Conservation (phyloP, 2,888 invertebrate species). For the Clepsis dumicolana region DNA sequence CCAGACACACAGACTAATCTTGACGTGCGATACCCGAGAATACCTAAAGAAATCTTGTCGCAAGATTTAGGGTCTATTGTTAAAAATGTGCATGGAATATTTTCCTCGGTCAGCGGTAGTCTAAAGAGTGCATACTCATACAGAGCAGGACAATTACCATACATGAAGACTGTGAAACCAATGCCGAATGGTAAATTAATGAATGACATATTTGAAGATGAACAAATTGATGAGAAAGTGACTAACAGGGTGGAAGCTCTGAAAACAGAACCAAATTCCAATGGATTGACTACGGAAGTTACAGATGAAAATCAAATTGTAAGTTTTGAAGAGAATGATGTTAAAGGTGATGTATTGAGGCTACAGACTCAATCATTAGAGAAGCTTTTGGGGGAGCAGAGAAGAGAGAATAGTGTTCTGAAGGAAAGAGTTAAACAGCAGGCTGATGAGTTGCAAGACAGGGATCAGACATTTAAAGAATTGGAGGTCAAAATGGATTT, state of each 20-base stretch:
- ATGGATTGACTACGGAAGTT: slow-evolving; percentile 25
- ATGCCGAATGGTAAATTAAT: slow-evolving; percentile 73
- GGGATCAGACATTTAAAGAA: slow-evolving; percentile 75
- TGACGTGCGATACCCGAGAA: slow-evolving; percentile 62
- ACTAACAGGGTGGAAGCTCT: slow-evolving; percentile 18
- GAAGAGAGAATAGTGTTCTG: slow-evolving; percentile 68
- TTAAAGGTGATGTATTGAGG: slow-evolving; percentile 62
- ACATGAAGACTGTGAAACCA: slow-evolving; percentile 58
- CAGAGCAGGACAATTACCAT: slow-evolving; percentile 62
- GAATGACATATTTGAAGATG: slow-evolving; percentile 79
- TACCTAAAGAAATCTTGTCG: slow-evolving; percentile 74
- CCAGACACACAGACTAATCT: slow-evolving; percentile 55
- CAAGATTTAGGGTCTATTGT: slow-evolving; percentile 80
- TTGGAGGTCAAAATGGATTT: slow-evolving; percentile 81
- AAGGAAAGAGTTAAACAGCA: slow-evolving; percentile 73
- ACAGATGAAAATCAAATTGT: slow-evolving; percentile 24
- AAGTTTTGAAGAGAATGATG: slow-evolving; percentile 47
- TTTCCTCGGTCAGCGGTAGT: slow-evolving; percentile 79
- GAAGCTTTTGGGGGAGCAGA: slow-evolving; percentile 69
- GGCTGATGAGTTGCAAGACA: slow-evolving; percentile 69
- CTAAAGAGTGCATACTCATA: slow-evolving; percentile 78
- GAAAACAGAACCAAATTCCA: slow-evolving; percentile 41
- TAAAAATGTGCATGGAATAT: slow-evolving; percentile 82
- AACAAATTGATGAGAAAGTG: slow-evolving; percentile 50
- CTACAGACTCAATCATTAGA: slow-evolving; percentile 76